phyloP scores from a whole-genome alignment of 2,888 invertebrate species.

The Lithodes maja region DNA sequence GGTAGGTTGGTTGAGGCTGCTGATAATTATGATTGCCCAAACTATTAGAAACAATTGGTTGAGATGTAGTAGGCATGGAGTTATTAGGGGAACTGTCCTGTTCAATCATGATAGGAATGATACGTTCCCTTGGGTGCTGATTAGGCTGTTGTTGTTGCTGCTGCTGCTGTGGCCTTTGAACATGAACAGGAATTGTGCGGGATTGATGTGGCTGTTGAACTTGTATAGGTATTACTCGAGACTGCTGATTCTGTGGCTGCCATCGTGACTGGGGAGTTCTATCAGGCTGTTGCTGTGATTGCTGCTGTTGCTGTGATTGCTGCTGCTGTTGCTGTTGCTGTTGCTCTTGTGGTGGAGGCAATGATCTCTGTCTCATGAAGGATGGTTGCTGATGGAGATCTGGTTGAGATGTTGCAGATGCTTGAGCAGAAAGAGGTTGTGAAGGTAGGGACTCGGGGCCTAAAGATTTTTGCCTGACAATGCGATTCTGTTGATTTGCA shows the following conservation, averaged over 20 bases:
- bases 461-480: conserved; percentile 43
- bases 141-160: conserved; percentile 14
- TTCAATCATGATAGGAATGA: conserved; percentile 68
- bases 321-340: conserved; percentile 2
- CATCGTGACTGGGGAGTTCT: conserved; percentile 23
- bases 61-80: background rate
- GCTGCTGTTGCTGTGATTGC: conserved; percentile 7
- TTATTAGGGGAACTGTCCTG: conserved; percentile 45
- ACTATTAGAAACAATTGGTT: background rate
- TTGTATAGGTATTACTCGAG: conserved; percentile 39
- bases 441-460: conserved; percentile 49
- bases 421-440: conserved; percentile 35
- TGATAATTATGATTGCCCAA: background rate
- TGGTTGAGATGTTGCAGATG: conserved; percentile 32
- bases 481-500: conserved; percentile 38
- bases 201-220: conserved; percentile 50
- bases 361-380: conserved; percentile 48
- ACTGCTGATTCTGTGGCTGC: conserved; percentile 36
- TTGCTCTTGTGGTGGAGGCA: conserved; percentile 36
- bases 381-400: conserved; percentile 37
- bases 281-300: conserved; percentile 16
- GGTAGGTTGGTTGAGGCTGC: conserved; percentile 11
- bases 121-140: conserved; percentile 46
- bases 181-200: conserved; percentile 46
- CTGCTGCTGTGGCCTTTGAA: conserved; percentile 49